Conservation (phyloP, 2,113 vertebrate species). For the Passer montanus region DNA sequence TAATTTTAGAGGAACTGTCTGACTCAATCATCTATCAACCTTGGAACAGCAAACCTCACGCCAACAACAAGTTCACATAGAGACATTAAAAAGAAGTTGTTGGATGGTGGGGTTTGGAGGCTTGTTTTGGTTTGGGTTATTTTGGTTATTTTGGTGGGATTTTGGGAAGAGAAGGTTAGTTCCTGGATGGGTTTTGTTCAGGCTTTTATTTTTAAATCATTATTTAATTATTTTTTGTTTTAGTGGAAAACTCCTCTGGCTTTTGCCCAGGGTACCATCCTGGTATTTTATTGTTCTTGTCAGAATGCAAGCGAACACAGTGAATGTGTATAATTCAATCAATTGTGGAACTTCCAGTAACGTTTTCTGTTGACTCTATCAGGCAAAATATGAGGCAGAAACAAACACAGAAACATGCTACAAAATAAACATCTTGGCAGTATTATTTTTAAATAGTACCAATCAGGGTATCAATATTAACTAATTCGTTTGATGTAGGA, state of each 20-base stretch:
- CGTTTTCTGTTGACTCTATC: neutral
- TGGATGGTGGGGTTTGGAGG: neutral
- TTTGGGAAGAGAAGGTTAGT: neutral
- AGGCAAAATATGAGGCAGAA: neutral
- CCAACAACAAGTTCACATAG: neutral
- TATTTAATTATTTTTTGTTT: neutral
- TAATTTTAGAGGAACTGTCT: neutral
- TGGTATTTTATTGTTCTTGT: neutral
- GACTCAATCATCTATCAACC: neutral
- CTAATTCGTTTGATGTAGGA: neutral
- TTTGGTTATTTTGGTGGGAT: neutral
- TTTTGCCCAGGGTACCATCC: neutral
- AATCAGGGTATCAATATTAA: rapidly evolving
- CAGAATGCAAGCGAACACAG: neutral
- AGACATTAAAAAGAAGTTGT: neutral
- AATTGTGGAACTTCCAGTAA: neutral
- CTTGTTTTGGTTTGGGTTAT: neutral
- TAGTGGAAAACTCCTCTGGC: neutral
- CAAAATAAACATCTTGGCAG: neutral
- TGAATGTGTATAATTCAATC: neutral
- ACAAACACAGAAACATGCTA: neutral
- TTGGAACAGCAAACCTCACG: neutral
- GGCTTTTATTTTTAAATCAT: neutral
- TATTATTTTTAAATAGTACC: neutral
- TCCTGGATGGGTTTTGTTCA: neutral